A percentile compares a stretch with the other conserved stretches of the same genome.
Evolutionary conservation across 1,140 invertebrate species (phyloP).

Genomic region (Temnothorax curvispinosus): DNA sequence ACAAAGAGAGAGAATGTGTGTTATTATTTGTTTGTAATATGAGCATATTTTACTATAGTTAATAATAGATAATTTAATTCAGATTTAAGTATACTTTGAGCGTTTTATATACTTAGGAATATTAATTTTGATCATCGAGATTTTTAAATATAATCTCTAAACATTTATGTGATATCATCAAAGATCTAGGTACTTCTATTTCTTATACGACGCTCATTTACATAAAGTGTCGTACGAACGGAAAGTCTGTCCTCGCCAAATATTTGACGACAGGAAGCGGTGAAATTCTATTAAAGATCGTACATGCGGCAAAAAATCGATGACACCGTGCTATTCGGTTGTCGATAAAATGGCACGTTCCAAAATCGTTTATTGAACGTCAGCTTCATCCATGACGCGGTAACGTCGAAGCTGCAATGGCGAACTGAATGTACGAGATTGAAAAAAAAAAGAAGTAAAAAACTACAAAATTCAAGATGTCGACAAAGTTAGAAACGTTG

Average conservation of each 20-base stretch:
- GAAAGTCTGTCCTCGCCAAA: neutral
- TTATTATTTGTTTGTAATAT: neutral
- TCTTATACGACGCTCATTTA: neutral
- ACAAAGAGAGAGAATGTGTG: neutral
- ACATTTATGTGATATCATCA: neutral
- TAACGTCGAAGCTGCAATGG: conserved; percentile 7
- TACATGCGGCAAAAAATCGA: neutral
- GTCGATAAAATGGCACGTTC: conserved; percentile 13
- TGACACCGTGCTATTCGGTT: conserved; percentile 33
- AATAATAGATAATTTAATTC: neutral
- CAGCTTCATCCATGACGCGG: neutral
- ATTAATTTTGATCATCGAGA: neutral
- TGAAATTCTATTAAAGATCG: conserved; percentile 27
- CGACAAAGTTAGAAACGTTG: neutral
- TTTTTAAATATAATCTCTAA: conserved; percentile 5
- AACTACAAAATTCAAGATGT: neutral
- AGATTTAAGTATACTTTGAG: neutral
- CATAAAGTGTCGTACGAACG: neutral
- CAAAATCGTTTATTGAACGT: conserved; percentile 31
- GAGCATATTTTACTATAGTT: neutral
- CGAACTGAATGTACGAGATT: neutral
- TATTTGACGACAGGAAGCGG: conserved; percentile 17
- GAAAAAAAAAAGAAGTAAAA: neutral
- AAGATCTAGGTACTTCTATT: neutral
- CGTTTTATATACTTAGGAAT: neutral